Evolutionary conservation across 2,888 invertebrate genomes (phyloP).

Genomic region (Meloe dianella): DNA sequence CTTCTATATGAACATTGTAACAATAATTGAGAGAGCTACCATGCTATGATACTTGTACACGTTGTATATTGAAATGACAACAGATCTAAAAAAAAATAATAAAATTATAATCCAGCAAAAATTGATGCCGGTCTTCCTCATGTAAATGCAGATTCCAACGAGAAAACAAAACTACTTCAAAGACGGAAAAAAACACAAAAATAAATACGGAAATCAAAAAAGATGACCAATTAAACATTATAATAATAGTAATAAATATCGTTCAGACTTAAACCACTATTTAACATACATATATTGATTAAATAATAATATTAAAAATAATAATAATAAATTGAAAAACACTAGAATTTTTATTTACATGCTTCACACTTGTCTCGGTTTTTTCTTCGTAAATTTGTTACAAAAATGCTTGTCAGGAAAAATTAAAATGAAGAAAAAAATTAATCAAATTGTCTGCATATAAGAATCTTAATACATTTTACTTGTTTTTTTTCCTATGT

Average conservation of each 20-base stretch:
- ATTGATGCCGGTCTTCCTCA: conserved; percentile 23
- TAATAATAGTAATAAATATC: conserved; percentile 56
- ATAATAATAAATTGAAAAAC: conserved; percentile 45
- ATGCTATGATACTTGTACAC: conserved; percentile 58
- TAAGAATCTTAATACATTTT: conserved; percentile 38
- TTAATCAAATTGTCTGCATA: conserved; percentile 32
- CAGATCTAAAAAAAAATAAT: conserved; percentile 54
- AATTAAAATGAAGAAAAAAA: conserved; percentile 30
- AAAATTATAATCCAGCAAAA: conserved; percentile 33
- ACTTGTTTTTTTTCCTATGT: conserved; percentile 39
- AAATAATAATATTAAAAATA: conserved; percentile 42
- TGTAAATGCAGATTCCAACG: conserved; percentile 44
- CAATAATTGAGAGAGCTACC: conserved; percentile 61
- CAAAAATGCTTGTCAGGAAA: background rate
- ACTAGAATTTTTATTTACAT: conserved; percentile 55
- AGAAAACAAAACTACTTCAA: background rate
- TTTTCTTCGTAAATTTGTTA: background rate
- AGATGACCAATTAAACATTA: conserved; percentile 51
- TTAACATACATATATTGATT: conserved; percentile 45
- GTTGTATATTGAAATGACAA: conserved; percentile 52
- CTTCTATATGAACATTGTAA: conserved; percentile 59
- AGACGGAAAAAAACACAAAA: conserved; percentile 26
- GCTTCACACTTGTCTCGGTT: conserved; percentile 46
- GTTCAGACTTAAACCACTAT: conserved; percentile 56
- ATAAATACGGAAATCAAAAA: conserved; percentile 45